Base-by-base conservation (phyloP, 2,113 vertebrate genomes). In the Ophiodon elongatus region DNA sequence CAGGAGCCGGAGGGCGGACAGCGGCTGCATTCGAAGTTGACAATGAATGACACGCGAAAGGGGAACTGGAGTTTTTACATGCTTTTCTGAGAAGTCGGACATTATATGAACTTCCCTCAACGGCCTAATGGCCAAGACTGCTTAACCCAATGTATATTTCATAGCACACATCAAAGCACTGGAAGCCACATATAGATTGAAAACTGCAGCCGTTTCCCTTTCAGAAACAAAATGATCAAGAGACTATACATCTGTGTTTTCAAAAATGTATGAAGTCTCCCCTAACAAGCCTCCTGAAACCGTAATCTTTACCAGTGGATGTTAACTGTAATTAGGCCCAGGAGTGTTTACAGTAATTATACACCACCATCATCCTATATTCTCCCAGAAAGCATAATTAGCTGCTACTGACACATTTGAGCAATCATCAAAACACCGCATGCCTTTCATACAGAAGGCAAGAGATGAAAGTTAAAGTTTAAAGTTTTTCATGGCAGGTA, bases 301-400 rank as follows among this genome's bases (percentile, higher is more conserved):
- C 4, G 4, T 0, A n/a, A 41, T 3, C 9, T 33, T 14, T 9
- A 65, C 33, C 67, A 17, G 37, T 33, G 65, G 23, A 57, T 68
- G 67, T 63, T 45, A 31, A 25, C 60, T 63, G 71, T 76, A 60
- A 82, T 85, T 62, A 82, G 35, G 9, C 60, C 47, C 65, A 72
- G 71, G 17, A 45, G 76, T 79, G 82, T 85, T 82, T 84, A 59
- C 79, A 65, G 39, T 85, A 76, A 87, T 87, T 80, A 69, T 35
- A 69, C 75, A 43, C 33, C 66, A 69, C 21, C 25, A 2, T 29
- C 25, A 72, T 72, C n/a, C 37, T 63, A 23, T 68, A 64, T 69
- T 59, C 57, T 74, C 35, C 54, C 52, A 76, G 52, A 65, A 70
- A 64, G 39, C 60, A 31, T 17, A 65, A 67, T 80, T 79, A 87